phyloP scores from a whole-genome alignment of 1,140 invertebrate genomes.

The Eurosta solidaginis region DNA sequence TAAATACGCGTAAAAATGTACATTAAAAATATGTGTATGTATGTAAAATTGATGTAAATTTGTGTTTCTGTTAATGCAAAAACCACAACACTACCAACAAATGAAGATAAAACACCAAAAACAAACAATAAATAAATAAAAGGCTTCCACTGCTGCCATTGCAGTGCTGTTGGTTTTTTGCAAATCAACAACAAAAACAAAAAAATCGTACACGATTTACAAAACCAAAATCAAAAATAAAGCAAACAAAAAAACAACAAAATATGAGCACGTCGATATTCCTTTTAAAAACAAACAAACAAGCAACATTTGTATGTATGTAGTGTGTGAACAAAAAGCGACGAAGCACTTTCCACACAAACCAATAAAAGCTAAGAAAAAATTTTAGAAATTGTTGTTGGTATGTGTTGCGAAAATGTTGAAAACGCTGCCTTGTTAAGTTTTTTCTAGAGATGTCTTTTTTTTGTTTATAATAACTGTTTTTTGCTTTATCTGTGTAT shows the following conservation, averaged over 20 bases:
- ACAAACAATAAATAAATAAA: constrained; percentile 1
- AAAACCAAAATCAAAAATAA: constrained; percentile 23
- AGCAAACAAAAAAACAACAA: constrained; percentile 26
- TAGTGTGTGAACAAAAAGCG: constrained; percentile 21
- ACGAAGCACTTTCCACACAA: constrained; percentile 21
- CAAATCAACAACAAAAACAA: constrained; percentile 23
- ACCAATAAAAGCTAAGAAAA: not conserved
- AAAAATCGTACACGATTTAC: not conserved
- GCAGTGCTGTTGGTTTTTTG: constrained; percentile 7
- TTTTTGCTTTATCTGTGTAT: not conserved
- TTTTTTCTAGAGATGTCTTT: not conserved
- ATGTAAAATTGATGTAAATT: constrained; percentile 30
- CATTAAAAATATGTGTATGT: not conserved
- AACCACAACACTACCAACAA: constrained; percentile 14
- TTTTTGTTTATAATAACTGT: not conserved
- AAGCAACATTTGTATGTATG: constrained; percentile 29
- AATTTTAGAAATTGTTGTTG: not conserved
- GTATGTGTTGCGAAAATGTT: constrained; percentile 5
- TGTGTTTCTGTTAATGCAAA: constrained; percentile 32
- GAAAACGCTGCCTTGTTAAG: constrained; percentile 18
- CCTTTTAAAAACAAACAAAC: constrained; percentile 32
- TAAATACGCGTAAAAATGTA: constrained; percentile 30
- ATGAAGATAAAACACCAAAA: not conserved
- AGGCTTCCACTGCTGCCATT: not conserved
- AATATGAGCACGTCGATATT: constrained; percentile 38